Conservation (phyloP, 2,797 vertebrate species). For the Delichon dasypus region DNA sequence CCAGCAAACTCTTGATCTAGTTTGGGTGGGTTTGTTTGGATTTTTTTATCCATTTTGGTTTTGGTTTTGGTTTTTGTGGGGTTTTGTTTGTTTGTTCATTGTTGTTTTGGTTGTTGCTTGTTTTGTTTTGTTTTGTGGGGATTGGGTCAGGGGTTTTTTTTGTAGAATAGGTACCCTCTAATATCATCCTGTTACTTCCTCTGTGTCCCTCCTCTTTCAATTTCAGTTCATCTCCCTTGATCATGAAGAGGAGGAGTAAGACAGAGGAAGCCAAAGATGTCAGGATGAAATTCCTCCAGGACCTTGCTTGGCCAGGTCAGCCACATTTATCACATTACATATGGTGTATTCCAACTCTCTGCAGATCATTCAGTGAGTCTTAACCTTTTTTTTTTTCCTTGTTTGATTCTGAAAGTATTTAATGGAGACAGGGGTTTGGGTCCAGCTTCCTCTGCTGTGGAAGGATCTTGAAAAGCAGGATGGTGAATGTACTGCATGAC, state of each 20-base stretch:
- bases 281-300: background rate
- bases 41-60: background rate
- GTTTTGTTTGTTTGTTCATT: background rate
- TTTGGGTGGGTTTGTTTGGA: background rate
- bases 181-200: background rate
- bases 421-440: background rate
- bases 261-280: background rate
- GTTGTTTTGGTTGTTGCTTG: background rate
- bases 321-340: background rate
- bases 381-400: background rate
- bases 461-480: slow-evolving; percentile 20
- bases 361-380: background rate
- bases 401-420: background rate
- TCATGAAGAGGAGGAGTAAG: background rate
- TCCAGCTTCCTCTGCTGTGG: background rate
- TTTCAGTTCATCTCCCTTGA: background rate
- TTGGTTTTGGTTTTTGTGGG: too few relatives aligned
- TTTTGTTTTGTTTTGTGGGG: background rate
- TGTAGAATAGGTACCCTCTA: background rate
- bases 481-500: background rate
- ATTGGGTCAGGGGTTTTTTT: rapidly evolving
- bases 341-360: background rate
- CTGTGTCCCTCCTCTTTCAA: background rate
- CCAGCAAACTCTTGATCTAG: background rate
- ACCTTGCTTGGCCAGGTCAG: background rate